Percentiles rank a stretch among this genome's conserved stretches.
Conservation (phyloP, 37 sponge, comb jelly and placozoan genomes). For the Corticium candelabrum region DNA sequence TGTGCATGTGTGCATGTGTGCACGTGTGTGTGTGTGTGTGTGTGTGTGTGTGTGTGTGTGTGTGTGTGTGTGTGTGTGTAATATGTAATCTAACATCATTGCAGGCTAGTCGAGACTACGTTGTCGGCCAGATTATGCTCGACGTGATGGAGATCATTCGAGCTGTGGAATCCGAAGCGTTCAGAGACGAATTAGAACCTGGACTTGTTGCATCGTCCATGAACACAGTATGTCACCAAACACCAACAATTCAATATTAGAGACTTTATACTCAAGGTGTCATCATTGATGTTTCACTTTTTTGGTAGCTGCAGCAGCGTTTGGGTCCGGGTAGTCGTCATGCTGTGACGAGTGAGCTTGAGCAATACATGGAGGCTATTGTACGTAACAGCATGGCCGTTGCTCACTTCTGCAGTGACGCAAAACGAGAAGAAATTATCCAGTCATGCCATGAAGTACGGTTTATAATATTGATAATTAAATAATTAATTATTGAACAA, state of each 20-base stretch:
- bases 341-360: slow-evolving; percentile 52
- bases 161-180: neutral
- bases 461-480: neutral
- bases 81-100: no score
- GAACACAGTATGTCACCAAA: no score
- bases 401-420: slow-evolving; percentile 52
- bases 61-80: no score
- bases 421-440: slow-evolving; percentile 26
- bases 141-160: neutral
- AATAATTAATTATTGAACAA: neutral
- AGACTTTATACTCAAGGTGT: no score
- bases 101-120: neutral
- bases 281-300: no score
- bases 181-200: neutral
- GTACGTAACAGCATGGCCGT: slow-evolving; percentile 62
- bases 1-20: no score
- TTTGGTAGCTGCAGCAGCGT: no score
- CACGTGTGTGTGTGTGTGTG: no score
- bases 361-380: slow-evolving; percentile 50
- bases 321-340: no score
- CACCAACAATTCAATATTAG: no score
- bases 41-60: no score
- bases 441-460: slow-evolving; percentile 46
- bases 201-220: neutral
- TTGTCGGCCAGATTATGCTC: neutral